Conservation (phyloP, 2,113 vertebrate species). For the Fulica atra region DNA sequence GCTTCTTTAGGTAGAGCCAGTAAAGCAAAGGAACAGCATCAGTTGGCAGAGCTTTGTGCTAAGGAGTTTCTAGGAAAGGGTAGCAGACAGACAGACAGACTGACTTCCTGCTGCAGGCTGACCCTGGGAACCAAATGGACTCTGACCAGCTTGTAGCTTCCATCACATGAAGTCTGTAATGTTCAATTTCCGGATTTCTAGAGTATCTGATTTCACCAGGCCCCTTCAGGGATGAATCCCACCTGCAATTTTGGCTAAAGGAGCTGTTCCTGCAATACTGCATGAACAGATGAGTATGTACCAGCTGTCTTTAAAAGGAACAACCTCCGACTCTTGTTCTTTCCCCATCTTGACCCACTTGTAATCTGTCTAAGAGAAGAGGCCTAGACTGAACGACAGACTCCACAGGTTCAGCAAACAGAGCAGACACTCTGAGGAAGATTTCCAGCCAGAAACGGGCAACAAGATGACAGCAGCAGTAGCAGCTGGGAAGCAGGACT, state of each 20-base stretch:
- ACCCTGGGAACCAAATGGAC: slow-evolving; percentile 12
- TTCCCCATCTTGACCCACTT: not conserved
- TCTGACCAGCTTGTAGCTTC: not conserved
- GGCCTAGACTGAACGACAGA: slow-evolving; percentile 24
- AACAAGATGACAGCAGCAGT: slow-evolving; percentile 34
- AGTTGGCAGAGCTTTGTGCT: slow-evolving; percentile 50
- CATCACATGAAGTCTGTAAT: not conserved
- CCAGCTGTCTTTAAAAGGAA: not conserved
- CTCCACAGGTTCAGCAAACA: slow-evolving; percentile 64
- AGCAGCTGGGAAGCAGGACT: slow-evolving; percentile 48
- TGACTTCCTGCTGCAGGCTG: slow-evolving; percentile 44
- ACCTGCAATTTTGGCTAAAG: not conserved
- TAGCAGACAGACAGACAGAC: slow-evolving; percentile 24
- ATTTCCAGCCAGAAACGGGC: slow-evolving; percentile 47
- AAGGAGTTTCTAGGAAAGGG: slow-evolving; percentile 39
- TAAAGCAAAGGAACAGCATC: slow-evolving; percentile 43
- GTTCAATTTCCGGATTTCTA: not conserved
- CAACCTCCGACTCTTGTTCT: not conserved
- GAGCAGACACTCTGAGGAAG: slow-evolving; percentile 56
- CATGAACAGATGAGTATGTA: not conserved
- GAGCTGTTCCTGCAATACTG: not conserved
- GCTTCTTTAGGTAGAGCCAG: slow-evolving; percentile 15
- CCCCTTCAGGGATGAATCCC: slow-evolving; percentile 3
- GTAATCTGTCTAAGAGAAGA: slow-evolving; percentile 23
- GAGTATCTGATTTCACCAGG: not conserved